Evolutionary conservation across 2,888 invertebrate species (phyloP).

Genomic region (Myopa tessellatipennis): DNA sequence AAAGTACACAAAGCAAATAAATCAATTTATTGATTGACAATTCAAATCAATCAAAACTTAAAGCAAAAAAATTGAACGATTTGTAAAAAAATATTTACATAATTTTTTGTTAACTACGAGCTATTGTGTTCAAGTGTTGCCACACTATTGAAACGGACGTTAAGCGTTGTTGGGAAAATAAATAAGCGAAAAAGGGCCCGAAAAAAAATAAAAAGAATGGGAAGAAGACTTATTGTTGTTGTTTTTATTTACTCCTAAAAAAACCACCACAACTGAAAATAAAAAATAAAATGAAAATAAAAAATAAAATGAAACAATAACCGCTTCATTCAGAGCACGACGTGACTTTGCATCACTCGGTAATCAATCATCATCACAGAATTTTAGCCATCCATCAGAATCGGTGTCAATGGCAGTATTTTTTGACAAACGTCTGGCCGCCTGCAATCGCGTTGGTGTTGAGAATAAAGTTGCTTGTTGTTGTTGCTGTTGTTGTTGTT

Average conservation of each 20-base stretch:
- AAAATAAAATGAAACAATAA: neutral
- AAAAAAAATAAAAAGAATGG: too few relatives aligned
- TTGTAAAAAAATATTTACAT: too few relatives aligned
- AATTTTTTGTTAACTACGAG: too few relatives aligned
- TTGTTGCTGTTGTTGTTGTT: neutral
- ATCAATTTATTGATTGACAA: too few relatives aligned
- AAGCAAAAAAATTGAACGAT: too few relatives aligned
- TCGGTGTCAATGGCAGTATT: conserved; percentile 37
- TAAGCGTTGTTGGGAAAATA: neutral
- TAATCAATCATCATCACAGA: conserved; percentile 37
- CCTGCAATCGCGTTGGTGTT: conserved; percentile 1
- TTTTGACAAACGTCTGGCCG: conserved; percentile 22
- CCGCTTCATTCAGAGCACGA: neutral
- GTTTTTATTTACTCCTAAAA: neutral
- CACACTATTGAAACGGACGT: neutral
- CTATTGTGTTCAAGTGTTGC: too few relatives aligned
- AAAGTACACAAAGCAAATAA: neutral
- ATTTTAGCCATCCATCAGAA: conserved; percentile 35
- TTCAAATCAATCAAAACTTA: too few relatives aligned
- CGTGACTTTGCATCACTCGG: conserved; percentile 33
- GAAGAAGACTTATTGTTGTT: conserved; percentile 3
- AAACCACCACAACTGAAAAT: neutral
- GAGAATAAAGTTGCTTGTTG: neutral
- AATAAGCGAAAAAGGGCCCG: too few relatives aligned
- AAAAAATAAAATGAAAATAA: neutral